Conservation (phyloP, 23 tunicate species). For the Phallusia fumigata region DNA sequence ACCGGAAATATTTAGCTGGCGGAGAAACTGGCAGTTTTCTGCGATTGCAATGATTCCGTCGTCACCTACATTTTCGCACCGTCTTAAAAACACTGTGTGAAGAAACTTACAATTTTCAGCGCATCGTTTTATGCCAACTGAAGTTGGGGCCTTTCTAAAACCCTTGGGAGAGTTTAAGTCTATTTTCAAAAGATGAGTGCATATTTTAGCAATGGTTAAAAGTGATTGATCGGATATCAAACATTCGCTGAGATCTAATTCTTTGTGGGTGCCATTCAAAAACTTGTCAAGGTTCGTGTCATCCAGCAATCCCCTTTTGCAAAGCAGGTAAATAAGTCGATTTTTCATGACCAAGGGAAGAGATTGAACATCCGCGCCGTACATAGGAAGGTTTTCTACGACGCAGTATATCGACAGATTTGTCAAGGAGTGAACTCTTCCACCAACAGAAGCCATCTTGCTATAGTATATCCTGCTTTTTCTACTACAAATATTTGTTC, state of each 20-base stretch:
- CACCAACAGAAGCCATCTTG: slow-evolving; percentile 24
- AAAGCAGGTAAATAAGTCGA: slow-evolving; percentile 33
- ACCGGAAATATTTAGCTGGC: slow-evolving; percentile 61
- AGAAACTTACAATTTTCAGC: slow-evolving; percentile 46
- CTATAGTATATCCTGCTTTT: not conserved
- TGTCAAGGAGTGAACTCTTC: slow-evolving; percentile 51
- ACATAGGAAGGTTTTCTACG: slow-evolving; percentile 15
- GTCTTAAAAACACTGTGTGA: slow-evolving; percentile 47
- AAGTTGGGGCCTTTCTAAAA: slow-evolving; percentile 24
- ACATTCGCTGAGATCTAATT: slow-evolving; percentile 64
- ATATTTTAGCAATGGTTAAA: slow-evolving; percentile 22
- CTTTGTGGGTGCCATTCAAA: slow-evolving; percentile 20
- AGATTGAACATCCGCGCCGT: slow-evolving; percentile 5
- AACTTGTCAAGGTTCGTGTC: slow-evolving; percentile 36
- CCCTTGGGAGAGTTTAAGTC: slow-evolving; percentile 74
- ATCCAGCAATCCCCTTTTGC: slow-evolving; percentile 59
- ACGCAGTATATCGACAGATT: slow-evolving; percentile 45
- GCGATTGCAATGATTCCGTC: slow-evolving; percentile 41
- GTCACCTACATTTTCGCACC: slow-evolving; percentile 49
- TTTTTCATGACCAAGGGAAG: slow-evolving; percentile 60
- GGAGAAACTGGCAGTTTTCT: slow-evolving; percentile 36
- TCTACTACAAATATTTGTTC: not conserved
- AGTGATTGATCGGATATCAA: slow-evolving; percentile 37
- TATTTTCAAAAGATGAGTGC: slow-evolving; percentile 46
- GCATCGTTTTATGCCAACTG: slow-evolving; percentile 38